Evolutionary conservation across 2,797 vertebrate species (phyloP), one percentile per base, ranked within the genome.

Genomic region (Thripadectes ignobilis): DNA sequence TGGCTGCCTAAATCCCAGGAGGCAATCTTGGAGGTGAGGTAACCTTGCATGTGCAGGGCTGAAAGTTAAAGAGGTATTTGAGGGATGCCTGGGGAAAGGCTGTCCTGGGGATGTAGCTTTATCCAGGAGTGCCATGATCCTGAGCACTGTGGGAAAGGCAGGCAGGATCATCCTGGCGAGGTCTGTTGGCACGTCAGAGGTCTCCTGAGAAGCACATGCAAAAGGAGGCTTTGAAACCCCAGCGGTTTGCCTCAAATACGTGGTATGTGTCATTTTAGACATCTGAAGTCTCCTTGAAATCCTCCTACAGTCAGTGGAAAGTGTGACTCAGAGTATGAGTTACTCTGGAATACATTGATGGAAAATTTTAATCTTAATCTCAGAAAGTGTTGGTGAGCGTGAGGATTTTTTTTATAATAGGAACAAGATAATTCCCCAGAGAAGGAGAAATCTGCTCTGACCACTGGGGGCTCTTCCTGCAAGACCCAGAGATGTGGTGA

Each of bases 1-100:
- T 79, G 90, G 77, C 86, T 92, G 65, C 77, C 92, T 89, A 93
- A 96, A 85, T 95, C 90, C 77, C 20, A 1, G 80, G 59, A 92
- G 74, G 63, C 90, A 92, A 49, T 95, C 77, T 71, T 0, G 0
- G 67, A 86, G 51, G 38, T 0, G 1, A 93, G 69, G 79, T 32
- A 88, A 77, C 81, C 43, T 66, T 87, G 43, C 9, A 2, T 41
- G 22, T 46, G 39, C 57, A 43, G 85, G 57, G 34, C 75, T 77
- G 87, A 88, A 76, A 93, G 88, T 48, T 76, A 32, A 78, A 85
- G 63, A 30, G 68, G 20, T 59, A 16, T 75, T 87, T 81, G 66
- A 67, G 43, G 41, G 52, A 30, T 89, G 38, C 57, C 57, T 73
- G 23, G 34, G 51, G 4, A 63, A 84, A 76, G 18, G 14, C 63